Evolutionary conservation across 2,888 invertebrate species (phyloP).

Genomic region (Platynereis dumerilii): DNA sequence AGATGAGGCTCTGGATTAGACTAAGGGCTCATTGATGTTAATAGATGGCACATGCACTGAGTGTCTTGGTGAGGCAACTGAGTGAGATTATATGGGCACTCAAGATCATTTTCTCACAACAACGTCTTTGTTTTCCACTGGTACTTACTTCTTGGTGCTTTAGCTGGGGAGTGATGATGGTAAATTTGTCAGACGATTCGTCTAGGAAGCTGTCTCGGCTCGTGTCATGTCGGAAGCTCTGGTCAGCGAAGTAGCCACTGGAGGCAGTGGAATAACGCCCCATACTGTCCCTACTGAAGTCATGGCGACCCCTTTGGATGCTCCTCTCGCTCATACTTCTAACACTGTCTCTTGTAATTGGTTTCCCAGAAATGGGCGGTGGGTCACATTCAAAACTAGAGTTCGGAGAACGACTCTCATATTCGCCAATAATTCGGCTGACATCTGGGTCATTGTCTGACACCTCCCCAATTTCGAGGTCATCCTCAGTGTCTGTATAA

Average conservation of each 20-base stretch:
- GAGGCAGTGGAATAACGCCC: slow-evolving; percentile 7
- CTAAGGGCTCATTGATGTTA: no score
- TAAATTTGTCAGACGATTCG: slow-evolving; percentile 19
- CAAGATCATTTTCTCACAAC: no score
- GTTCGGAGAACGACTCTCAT: slow-evolving; percentile 35
- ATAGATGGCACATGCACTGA: no score
- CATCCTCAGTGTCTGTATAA: slow-evolving; percentile 34
- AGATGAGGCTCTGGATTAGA: no score
- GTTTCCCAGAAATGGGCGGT: background rate
- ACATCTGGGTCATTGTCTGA: slow-evolving; percentile 39
- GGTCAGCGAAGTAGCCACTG: no score
- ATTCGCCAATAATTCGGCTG: slow-evolving; percentile 36
- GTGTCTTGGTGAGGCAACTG: background rate
- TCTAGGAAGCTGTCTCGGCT: slow-evolving; percentile 17
- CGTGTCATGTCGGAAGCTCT: slow-evolving; percentile 1
- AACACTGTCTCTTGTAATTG: background rate
- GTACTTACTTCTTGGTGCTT: slow-evolving; percentile 32
- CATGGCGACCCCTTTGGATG: background rate
- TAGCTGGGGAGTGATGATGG: slow-evolving; percentile 34
- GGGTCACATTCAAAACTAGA: slow-evolving; percentile 31
- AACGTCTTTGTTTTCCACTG: no score
- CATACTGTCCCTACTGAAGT: slow-evolving; percentile 19
- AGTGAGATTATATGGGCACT: background rate
- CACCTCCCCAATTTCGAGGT: slow-evolving; percentile 34
- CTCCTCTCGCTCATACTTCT: background rate